A percentile compares a stretch with the other conserved stretches of the same genome.
These are phyloP conservation scores for Chlamydotis undulata DNA, from an alignment of 2,113 vertebrate genomes.

Conservation along the genomic window DNA sequence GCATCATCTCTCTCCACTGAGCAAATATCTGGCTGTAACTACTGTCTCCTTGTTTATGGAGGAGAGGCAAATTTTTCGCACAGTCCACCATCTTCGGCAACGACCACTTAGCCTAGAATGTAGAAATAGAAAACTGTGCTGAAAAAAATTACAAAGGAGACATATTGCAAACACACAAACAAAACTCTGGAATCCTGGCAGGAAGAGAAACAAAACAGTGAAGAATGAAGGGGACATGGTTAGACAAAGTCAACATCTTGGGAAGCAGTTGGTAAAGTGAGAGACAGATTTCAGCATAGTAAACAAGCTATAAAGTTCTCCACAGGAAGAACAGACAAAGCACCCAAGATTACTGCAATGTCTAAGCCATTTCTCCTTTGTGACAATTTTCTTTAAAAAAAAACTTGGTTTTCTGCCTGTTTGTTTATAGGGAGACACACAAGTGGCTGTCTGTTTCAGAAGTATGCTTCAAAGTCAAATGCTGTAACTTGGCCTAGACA, in stretches of 20 bases:
- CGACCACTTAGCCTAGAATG: background rate
- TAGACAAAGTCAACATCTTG: constrained; percentile 62
- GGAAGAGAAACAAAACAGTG: constrained; percentile 3
- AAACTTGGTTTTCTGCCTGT: background rate
- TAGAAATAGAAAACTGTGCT: background rate
- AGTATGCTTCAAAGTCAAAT: constrained; percentile 21
- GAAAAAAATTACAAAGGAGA: background rate
- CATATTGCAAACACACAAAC: constrained; percentile 8
- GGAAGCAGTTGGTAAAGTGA: constrained; percentile 56
- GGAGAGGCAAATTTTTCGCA: background rate
- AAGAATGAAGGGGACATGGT: constrained; percentile 16
- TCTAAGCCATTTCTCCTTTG: constrained; percentile 26
- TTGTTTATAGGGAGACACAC: background rate
- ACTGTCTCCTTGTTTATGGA: background rate
- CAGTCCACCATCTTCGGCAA: background rate
- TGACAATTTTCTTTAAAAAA: background rate
- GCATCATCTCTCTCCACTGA: background rate
- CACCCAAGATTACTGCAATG: background rate
- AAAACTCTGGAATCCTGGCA: constrained; percentile 1
- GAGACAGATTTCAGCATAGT: constrained; percentile 56
- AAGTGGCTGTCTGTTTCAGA: background rate
- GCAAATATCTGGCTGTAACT: background rate
- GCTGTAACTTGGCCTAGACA: background rate
- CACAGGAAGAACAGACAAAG: constrained; percentile 22
- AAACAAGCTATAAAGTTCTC: constrained; percentile 61